Evolutionary conservation across 1,140 invertebrate genomes (phyloP).

Genomic region (Planococcus citri): DNA sequence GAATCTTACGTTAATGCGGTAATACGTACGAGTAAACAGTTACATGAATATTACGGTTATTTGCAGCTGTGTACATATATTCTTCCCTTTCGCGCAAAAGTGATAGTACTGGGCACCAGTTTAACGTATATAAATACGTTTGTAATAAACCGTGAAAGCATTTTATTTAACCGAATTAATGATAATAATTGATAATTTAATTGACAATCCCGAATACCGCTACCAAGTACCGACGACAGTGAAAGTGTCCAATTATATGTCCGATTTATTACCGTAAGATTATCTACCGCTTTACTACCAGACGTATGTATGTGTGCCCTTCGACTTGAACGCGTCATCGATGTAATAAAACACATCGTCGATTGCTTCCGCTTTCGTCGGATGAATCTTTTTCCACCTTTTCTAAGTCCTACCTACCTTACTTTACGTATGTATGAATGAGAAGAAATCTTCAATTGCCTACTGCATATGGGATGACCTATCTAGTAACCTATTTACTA

Average conservation of each 20-base stretch:
- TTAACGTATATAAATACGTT: too few relatives aligned
- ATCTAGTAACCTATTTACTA: too few relatives aligned
- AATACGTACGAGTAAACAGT: constrained; percentile 8
- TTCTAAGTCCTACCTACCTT: too few relatives aligned
- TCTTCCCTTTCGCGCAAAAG: too few relatives aligned
- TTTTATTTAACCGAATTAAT: constrained; percentile 8
- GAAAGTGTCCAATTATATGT: constrained; percentile 7
- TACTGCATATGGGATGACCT: too few relatives aligned
- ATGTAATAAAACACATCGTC: neutral
- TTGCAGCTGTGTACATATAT: neutral
- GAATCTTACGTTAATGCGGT: neutral
- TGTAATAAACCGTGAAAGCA: neutral
- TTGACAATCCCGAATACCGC: neutral
- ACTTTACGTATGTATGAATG: too few relatives aligned
- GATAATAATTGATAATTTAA: neutral
- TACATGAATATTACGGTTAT: neutral
- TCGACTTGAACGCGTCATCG: neutral
- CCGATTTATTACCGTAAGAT: neutral
- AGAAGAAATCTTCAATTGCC: too few relatives aligned
- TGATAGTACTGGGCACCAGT: neutral
- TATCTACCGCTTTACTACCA: neutral
- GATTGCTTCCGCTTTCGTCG: neutral
- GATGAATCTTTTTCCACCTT: too few relatives aligned
- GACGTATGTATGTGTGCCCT: too few relatives aligned
- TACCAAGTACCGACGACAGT: neutral